Base-by-base conservation (phyloP, 2,888 invertebrate species). In the Nipponacmea schrenckii region DNA sequence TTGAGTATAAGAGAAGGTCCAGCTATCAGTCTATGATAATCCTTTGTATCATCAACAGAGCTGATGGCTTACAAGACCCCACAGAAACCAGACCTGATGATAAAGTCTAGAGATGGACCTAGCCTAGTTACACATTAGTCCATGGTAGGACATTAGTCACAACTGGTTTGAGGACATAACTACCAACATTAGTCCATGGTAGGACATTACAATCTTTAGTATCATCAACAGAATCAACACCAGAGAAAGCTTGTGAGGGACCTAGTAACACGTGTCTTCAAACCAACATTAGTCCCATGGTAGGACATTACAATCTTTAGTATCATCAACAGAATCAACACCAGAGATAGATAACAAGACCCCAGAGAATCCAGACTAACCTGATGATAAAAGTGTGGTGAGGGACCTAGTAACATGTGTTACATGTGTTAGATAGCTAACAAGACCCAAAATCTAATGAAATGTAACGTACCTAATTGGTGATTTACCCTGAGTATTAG, bases 201-300 rank as follows among this genome's bases (percentile, higher is more conserved):
- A 31, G 31, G 4, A 56, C 24, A 56, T 20, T 56, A 56, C 56
- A 56, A 56, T 20, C 56, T n/a, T n/a, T 56, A 56, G 56, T 56
- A 56, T 24, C 24, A 56, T 10, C 56, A 56, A 20, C 56, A 56
- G 63, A 26, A 7, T 64, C 69, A 39, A 69, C 64, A 64, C 64
- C 69, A 69, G 31, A 17, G 45, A 50, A 64, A 69, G 17, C 20
- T 27, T 2, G 46, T 45, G 12, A 74, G n/a, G 10, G 67, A 70
- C n/a, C 68, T 24, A 14, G 69, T 70, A 14, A 69, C 76, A 12
- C 70, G 39, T 14, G 69, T 74, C 24, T 70, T 72, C 17, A 79
- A 65, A 12, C 77, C 79, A 44, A 79, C 75, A 72, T 73, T 67
- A 44, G 72, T 71, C 39, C n/a, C 39, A 39, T 39, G 39, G 39